Percentiles rank a stretch among this genome's conserved stretches.
phyloP scores from a whole-genome alignment of 2,797 vertebrate genomes.

The Clarias laeviceps region DNA sequence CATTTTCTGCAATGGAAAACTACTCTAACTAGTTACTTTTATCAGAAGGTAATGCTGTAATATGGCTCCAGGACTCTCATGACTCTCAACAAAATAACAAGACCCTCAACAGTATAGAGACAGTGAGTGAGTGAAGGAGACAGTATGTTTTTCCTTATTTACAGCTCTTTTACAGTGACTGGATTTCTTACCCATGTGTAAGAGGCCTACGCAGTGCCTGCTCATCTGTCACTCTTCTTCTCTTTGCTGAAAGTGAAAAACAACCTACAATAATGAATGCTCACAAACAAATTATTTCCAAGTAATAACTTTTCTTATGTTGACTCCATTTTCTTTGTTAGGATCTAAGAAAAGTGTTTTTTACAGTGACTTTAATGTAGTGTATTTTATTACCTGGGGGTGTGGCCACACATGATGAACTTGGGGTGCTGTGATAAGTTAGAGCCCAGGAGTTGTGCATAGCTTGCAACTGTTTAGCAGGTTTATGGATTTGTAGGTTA shows the following conservation, averaged over 20 bases:
- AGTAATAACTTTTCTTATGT: background rate
- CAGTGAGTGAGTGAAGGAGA: no score
- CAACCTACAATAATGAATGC: conserved; percentile 7
- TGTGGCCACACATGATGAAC: conserved; percentile 73
- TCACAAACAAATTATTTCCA: background rate
- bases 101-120: no score
- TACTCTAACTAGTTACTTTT: no score
- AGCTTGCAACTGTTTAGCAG: conserved; percentile 70
- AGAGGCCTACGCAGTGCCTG: conserved; percentile 84
- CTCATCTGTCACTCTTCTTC: conserved; percentile 87
- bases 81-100: no score
- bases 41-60: no score
- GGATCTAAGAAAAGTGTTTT: background rate
- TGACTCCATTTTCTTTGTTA: background rate
- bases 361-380: background rate
- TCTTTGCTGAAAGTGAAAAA: conserved; percentile 79
- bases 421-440: conserved; percentile 73
- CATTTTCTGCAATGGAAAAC: no score
- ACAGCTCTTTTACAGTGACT: background rate
- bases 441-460: conserved; percentile 72
- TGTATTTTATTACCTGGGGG: conserved; percentile 76
- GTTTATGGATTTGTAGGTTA: conserved; percentile 81
- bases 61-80: no score
- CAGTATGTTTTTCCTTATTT: background rate
- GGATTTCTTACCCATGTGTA: conserved; percentile 83